Conservation (phyloP, 2,888 invertebrate species). For the Therioaphis trifolii region DNA sequence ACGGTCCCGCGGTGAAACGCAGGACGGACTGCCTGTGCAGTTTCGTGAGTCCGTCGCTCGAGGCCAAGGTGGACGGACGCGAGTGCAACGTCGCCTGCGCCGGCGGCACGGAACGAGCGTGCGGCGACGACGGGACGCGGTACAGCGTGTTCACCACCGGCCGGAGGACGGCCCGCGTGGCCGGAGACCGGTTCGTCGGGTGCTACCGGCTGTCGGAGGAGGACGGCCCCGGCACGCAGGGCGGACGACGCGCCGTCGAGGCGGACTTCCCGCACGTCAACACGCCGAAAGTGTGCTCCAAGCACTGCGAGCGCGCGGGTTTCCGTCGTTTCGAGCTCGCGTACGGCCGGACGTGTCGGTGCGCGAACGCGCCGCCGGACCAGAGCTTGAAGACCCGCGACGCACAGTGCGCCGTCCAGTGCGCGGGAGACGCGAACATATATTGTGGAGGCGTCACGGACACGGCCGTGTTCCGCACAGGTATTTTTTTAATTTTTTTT, state of each 20-base stretch:
- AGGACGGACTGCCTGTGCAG: constrained; percentile 63
- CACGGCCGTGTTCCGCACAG: constrained; percentile 14
- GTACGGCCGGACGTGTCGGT: not conserved
- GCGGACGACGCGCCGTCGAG: not conserved
- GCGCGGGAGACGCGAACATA: constrained; percentile 40
- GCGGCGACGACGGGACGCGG: not conserved
- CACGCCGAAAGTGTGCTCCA: constrained; percentile 22
- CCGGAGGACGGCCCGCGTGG: not conserved
- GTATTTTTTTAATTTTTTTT: not conserved
- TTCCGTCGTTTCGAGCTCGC: not conserved
- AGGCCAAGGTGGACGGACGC: not conserved
- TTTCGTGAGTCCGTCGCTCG: constrained; percentile 53
- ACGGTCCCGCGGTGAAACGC: no score
- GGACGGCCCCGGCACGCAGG: no score
- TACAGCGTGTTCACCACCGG: constrained; percentile 41
- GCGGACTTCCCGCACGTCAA: not conserved
- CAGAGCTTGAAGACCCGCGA: not conserved
- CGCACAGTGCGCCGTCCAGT: not conserved
- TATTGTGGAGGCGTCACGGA: constrained; percentile 22
- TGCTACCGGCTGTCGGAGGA: constrained; percentile 22
- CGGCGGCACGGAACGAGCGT: not conserved
- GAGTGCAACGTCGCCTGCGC: constrained; percentile 41
- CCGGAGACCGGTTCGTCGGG: constrained; percentile 42
- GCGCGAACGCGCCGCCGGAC: not conserved
- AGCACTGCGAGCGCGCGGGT: not conserved